Percentiles rank a stretch among this genome's conserved stretches.
Evolutionary conservation across 2,113 vertebrate genomes (phyloP).

Genomic region (Fulmarus glacialis): DNA sequence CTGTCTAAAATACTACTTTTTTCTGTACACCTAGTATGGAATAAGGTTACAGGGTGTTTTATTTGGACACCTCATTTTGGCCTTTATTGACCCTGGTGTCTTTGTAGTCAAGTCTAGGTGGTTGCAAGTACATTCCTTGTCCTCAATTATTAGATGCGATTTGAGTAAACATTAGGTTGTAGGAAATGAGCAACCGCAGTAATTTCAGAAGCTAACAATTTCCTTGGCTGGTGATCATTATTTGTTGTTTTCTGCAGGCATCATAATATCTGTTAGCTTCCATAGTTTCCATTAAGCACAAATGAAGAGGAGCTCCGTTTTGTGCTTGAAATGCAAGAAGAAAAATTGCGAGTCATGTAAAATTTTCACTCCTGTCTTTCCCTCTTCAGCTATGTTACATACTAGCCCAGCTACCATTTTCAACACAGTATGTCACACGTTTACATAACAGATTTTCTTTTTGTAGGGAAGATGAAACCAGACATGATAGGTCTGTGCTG

Average conservation of each 20-base stretch:
- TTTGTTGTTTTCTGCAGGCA: neutral
- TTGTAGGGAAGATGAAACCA: neutral
- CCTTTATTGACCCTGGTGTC: neutral
- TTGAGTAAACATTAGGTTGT: neutral
- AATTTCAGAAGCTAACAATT: neutral
- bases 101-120: too few species aligned
- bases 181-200: neutral
- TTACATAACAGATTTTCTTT: neutral
- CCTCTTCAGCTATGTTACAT: neutral
- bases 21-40: neutral
- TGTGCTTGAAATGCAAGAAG: neutral
- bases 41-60: neutral
- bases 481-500: neutral
- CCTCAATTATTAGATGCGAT: neutral
- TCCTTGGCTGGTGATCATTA: neutral
- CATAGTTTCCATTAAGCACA: neutral
- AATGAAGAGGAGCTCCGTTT: neutral
- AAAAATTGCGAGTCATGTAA: neutral
- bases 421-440: fast-evolving
- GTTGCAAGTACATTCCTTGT: neutral
- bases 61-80: neutral
- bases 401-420: neutral
- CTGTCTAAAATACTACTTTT: neutral
- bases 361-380: neutral
- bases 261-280: neutral